These are phyloP conservation scores for Lytechinus pictus DNA, from an alignment of 35 echinoderm and acorn worm genomes.

Conservation along the genomic window DNA sequence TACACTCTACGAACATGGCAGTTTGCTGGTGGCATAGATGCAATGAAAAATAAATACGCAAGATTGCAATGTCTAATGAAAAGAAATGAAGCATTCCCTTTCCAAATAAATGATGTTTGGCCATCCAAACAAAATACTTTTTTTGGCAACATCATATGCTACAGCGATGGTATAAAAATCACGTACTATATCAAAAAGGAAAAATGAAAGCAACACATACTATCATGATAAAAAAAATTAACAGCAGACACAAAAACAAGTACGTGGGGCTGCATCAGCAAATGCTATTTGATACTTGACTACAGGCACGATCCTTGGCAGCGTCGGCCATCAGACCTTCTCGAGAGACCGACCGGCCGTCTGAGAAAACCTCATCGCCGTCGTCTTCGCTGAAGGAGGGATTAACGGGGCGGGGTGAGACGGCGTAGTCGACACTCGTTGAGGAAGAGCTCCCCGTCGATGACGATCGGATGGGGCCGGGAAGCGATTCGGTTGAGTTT, in stretches of 20 bases:
- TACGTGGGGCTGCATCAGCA: constrained; percentile 29
- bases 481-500: constrained; percentile 69
- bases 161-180: background rate
- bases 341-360: constrained; percentile 61
- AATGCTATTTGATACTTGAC: constrained; percentile 62
- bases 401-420: constrained; percentile 55
- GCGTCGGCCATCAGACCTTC: constrained; percentile 58
- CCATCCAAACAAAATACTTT: background rate
- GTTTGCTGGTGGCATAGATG: background rate
- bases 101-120: background rate
- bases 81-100: background rate
- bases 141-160: background rate
- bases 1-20: background rate
- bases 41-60: background rate
- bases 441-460: constrained; percentile 67
- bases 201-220: background rate
- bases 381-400: constrained; percentile 83
- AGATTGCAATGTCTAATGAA: background rate
- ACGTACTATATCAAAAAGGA: background rate
- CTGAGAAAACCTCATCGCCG: constrained; percentile 78
- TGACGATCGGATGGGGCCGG: constrained; percentile 74
- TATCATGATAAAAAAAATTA: background rate
- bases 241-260: background rate
- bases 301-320: constrained; percentile 60
- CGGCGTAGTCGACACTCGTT: constrained; percentile 58